Conservation (phyloP, 2,113 vertebrate genomes). For the Pteronura brasiliensis region DNA sequence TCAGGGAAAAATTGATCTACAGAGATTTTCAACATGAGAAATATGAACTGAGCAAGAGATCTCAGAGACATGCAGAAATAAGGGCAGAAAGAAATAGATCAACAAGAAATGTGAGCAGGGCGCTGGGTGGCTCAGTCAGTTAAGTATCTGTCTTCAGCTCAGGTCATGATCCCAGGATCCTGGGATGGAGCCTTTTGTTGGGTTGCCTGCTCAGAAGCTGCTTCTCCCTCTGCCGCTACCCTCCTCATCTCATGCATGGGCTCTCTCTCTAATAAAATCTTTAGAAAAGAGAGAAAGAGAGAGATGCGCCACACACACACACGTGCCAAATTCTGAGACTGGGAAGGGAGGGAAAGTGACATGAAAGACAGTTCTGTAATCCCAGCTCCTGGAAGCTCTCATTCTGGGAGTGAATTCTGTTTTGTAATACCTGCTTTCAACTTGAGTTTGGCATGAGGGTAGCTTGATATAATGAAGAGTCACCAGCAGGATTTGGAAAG, state of each 20-base stretch:
- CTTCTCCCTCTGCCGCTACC: not conserved
- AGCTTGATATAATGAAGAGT: not conserved
- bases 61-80: not conserved
- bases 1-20: not conserved
- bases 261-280: not conserved
- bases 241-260: not conserved
- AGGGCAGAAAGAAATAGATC: not conserved
- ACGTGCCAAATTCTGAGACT: not conserved
- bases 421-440: not conserved
- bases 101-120: not conserved
- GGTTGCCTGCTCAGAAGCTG: not conserved
- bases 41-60: not conserved
- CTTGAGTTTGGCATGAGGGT: not conserved
- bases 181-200: not conserved
- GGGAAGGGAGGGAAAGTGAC: not conserved
- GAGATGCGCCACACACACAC: not conserved
- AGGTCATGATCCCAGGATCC: not conserved
- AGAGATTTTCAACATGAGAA: not conserved
- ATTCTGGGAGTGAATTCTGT: not conserved
- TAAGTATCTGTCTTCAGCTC: not conserved
- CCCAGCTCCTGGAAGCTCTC: not conserved
- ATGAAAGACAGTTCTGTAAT: not conserved
- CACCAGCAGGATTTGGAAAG: not conserved
- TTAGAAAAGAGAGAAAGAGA: not conserved
- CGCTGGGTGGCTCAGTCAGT: not conserved